Percentiles rank a stretch among this genome's conserved stretches.
Evolutionary conservation across 2,113 vertebrate species (phyloP).

Genomic region (Xiphias gladius): DNA sequence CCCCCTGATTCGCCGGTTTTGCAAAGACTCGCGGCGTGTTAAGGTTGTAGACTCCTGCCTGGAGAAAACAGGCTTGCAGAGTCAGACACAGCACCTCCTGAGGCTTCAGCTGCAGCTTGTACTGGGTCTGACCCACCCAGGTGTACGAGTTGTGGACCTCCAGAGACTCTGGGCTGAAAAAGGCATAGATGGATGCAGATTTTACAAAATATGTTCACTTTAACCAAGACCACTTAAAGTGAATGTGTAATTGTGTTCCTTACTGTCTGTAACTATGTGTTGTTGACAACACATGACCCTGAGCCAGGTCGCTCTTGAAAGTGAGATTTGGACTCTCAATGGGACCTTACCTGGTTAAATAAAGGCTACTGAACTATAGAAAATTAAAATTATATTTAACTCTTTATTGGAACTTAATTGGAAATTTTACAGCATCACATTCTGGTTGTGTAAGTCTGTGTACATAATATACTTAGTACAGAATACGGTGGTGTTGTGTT

Average conservation of each 20-base stretch:
- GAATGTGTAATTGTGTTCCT: too few species aligned
- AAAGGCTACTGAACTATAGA: background rate
- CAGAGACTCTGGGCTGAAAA: slow-evolving; percentile 88
- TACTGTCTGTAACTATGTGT: too few species aligned
- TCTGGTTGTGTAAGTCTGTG: too few species aligned
- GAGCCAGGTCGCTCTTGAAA: too few species aligned
- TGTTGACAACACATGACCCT: background rate
- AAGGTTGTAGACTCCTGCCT: slow-evolving; percentile 96
- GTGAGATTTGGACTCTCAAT: background rate
- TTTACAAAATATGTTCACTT: background rate
- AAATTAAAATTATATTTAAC: background rate
- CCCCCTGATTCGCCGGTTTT: slow-evolving; percentile 88
- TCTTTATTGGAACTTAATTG: too few species aligned
- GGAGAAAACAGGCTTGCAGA: slow-evolving; percentile 93
- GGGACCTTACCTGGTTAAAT: background rate
- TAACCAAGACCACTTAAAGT: background rate
- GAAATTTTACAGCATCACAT: too few species aligned
- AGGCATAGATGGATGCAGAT: background rate
- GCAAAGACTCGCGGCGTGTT: slow-evolving; percentile 94
- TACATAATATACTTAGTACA: too few species aligned
- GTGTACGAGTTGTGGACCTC: slow-evolving; percentile 93
- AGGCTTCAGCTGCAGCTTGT: slow-evolving; percentile 91
- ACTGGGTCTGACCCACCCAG: slow-evolving; percentile 96
- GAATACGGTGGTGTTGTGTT: too few species aligned
- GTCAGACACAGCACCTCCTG: slow-evolving; percentile 88